Base-by-base conservation (phyloP, 2,797 vertebrate species). In the Sebastes kiyomatsui region DNA sequence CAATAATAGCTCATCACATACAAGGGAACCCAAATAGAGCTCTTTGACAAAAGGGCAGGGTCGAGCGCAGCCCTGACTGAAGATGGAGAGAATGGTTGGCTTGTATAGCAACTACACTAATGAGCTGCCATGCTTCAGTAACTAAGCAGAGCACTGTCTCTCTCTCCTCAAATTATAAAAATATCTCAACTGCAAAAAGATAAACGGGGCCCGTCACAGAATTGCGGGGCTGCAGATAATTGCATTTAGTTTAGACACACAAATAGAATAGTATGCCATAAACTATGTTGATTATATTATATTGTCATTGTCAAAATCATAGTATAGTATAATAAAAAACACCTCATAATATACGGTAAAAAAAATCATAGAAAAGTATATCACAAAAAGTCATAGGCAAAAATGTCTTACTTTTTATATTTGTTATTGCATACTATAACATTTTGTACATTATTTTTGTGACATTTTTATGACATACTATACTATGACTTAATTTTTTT, bases 41-140 rank as follows among this genome's bases (percentile, higher is more conserved):
- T 61, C 60, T 70, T 49, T 75, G 61, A 72, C 56, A 38, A 42
- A 62, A 72, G 25, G 30, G 64, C 23, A n/a, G 13, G 14, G 61
- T 25, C 61, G 42, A 56, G 58, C 14, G 16, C 28, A 59, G 77
- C 68, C n/a, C 28, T 25, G 60, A 75, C n/a, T 42, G 46, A 64
- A 28, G 28, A 64, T 56, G 56, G 70, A 23, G 55, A 28, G 69
- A n/a, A 49, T 3, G 28, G 61, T 7, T 58, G 38, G 72, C 56
- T 60, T 62, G 70, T 82, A 12, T 14, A 59, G 64, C 28, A 10
- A 6, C 30, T 28, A 22, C 68, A 71, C 35, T 84, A 82, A 87
- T 74, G 79, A 80, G 79, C 69, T 66, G 69, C 69, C 27, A 49
- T 23, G 65, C 76, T 70, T 73, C 79, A 76, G 23, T 62, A 54